Percentiles rank a stretch among this genome's conserved stretches.
These are phyloP conservation scores for Bursaphelenchus mucronatus DNA, from an alignment of 1,140 invertebrate species.

Conservation along the genomic window DNA sequence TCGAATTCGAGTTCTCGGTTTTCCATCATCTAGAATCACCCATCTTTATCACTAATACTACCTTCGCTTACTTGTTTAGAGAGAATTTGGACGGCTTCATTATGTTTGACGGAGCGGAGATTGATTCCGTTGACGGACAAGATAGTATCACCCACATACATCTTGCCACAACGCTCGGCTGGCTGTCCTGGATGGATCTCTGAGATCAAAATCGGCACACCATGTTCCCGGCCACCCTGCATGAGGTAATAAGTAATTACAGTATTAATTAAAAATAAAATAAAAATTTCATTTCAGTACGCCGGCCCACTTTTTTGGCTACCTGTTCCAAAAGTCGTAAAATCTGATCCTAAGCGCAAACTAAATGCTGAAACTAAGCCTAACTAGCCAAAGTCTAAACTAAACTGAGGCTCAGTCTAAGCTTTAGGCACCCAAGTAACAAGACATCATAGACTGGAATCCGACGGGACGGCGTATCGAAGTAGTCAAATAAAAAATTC, in stretches of 20 bases:
- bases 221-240: slow-evolving; percentile 77
- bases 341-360: too few relatives aligned
- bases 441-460: too few relatives aligned
- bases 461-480: too few relatives aligned
- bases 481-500: too few relatives aligned
- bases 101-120: slow-evolving; percentile 67
- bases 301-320: neutral
- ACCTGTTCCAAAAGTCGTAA: too few relatives aligned
- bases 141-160: slow-evolving; percentile 79
- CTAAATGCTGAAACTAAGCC: too few relatives aligned
- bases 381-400: too few relatives aligned
- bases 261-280: neutral
- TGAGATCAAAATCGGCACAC: slow-evolving; percentile 78
- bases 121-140: slow-evolving; percentile 74
- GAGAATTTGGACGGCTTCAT: slow-evolving; percentile 55
- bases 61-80: slow-evolving; percentile 44
- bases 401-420: too few relatives aligned
- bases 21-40: slow-evolving; percentile 35
- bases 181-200: slow-evolving; percentile 75
- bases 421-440: too few relatives aligned
- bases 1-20: slow-evolving; percentile 46
- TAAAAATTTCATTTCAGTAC: neutral
- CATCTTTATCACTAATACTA: neutral
- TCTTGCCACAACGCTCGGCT: slow-evolving; percentile 69
- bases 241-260: slow-evolving; percentile 9